Evolutionary conservation across 2,888 invertebrate species (phyloP), one percentile per base, ranked within the genome.

Genomic region (Pecten maximus): DNA sequence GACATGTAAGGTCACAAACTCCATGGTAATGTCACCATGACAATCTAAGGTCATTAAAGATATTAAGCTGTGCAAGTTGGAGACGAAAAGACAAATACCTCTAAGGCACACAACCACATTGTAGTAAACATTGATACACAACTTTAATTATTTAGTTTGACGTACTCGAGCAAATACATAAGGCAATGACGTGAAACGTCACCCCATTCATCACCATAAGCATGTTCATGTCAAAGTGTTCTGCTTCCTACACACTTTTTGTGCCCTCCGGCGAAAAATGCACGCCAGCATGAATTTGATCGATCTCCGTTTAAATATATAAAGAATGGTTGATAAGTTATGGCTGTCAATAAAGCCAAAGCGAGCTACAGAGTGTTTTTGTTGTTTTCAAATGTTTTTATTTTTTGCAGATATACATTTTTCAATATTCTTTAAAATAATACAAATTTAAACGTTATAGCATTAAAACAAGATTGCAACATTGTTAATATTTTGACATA

Each of bases 161-260:
- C 28, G 35, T 74, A 74, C 74, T 74, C 74, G 35, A 74, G 74
- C 74, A 74, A 19, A 74, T 35, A 35, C 10, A 35, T 74, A 35
- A 74, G 10, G 74, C 74, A 74, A 12, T 35, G 74, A 10, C 35
- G 74, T 74, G 74, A 74, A 74, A 74, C 74, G 74, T 6, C 74
- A 35, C 6, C 74, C 74, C 28, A 74, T 74, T 74, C 74, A 74
- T 74, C 74, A 28, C 74, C 74, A 35, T 12, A 74, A 74, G 35
- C 74, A 74, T 74, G 74, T 74, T 74, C 74, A 74, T 74, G 74
- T 74, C 74, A 74, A 35, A 28, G 16, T 35, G 74, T 74, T 74
- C 35, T 12, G 74, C 74, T 35, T 35, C 74, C 74, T 10, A 74
- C 6, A 74, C 74, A 28, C 28, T 74, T 74, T n/a, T n/a, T n/a